A percentile compares a stretch with the other conserved stretches of the same genome.
These are phyloP conservation scores for Laticauda colubrina DNA, from an alignment of 2,113 vertebrate genomes.

Conservation along the genomic window DNA sequence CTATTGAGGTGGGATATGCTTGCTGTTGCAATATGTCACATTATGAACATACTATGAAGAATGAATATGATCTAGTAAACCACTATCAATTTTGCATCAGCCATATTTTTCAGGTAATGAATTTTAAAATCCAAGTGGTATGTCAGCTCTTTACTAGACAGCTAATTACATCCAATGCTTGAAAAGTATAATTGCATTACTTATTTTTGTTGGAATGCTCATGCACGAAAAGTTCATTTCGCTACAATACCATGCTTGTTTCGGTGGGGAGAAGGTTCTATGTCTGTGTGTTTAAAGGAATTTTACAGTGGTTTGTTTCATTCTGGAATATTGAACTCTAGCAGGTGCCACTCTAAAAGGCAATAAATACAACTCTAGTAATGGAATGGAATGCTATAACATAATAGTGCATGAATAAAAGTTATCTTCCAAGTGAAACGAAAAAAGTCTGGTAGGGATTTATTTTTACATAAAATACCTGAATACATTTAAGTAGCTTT, in stretches of 20 bases:
- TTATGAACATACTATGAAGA: neutral
- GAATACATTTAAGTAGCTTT: neutral
- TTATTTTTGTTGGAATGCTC: neutral
- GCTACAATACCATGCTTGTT: neutral
- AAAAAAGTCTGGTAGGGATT: neutral
- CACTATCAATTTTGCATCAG: neutral
- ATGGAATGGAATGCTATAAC: neutral
- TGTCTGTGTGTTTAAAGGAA: neutral
- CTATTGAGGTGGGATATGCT: neutral
- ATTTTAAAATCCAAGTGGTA: neutral
- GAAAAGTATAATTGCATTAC: slow-evolving; percentile 1
- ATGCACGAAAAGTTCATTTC: slow-evolving; percentile 7
- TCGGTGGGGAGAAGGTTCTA: neutral
- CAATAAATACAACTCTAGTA: neutral
- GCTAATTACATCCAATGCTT: neutral
- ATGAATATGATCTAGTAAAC: neutral
- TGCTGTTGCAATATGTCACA: no score
- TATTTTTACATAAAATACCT: neutral
- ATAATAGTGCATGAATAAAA: neutral
- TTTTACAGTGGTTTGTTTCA: neutral
- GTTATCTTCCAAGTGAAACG: neutral
- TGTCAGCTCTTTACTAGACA: neutral
- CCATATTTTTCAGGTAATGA: neutral
- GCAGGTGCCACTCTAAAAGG: neutral
- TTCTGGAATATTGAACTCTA: neutral